Conservation (phyloP, 2,113 vertebrate species). For the Stegastes partitus region DNA sequence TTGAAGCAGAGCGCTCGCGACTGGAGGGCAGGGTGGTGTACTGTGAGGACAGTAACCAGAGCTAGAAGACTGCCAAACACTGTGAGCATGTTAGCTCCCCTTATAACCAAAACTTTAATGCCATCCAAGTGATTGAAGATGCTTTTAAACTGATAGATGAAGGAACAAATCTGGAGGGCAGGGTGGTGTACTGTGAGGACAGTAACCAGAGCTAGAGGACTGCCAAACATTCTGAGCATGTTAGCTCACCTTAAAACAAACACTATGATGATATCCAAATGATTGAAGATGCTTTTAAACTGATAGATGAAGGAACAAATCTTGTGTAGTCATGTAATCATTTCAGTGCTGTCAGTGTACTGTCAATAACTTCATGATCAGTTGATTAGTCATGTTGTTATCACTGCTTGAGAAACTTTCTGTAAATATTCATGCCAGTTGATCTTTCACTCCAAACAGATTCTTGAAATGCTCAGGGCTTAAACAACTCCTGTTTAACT, state of each 20-base stretch:
- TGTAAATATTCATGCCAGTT: neutral
- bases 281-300: neutral
- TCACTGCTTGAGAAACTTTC: neutral
- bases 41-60: conserved; percentile 37
- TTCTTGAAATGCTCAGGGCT: neutral
- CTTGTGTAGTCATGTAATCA: neutral
- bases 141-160: neutral
- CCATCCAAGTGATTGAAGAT: neutral
- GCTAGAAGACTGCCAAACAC: neutral
- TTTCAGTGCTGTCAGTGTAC: neutral
- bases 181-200: conserved; percentile 75
- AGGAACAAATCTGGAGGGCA: conserved; percentile 65
- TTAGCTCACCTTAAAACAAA: neutral
- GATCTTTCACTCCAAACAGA: neutral
- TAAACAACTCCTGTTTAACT: neutral
- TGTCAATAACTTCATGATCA: too few relatives aligned
- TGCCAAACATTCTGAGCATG: neutral
- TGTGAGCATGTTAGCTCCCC: neutral
- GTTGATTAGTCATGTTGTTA: too few relatives aligned
- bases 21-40: conserved; percentile 80
- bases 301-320: neutral
- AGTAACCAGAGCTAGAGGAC: neutral
- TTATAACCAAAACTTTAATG: neutral
- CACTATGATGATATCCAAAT: neutral
- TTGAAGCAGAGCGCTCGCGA: conserved; percentile 84